A percentile compares a stretch with the other conserved stretches of the same genome.
Evolutionary conservation across 2,797 vertebrate genomes (phyloP).

Genomic region (Heliangelus exortis): DNA sequence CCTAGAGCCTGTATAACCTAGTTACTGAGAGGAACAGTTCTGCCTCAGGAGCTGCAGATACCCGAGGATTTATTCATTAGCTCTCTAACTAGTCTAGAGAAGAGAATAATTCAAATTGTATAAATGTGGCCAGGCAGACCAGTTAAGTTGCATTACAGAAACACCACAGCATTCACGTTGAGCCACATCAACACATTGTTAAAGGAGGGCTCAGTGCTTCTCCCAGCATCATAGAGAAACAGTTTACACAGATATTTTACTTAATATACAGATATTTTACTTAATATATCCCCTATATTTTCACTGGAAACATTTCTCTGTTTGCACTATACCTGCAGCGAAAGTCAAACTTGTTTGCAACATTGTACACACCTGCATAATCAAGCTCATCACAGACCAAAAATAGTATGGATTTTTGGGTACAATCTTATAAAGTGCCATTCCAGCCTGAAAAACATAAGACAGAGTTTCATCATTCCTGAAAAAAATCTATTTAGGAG

Average conservation of each 20-base stretch:
- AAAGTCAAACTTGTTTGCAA: not conserved
- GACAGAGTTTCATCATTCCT: not conserved
- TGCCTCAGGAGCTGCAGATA: not conserved
- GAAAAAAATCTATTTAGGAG: not conserved
- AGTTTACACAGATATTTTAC: not conserved
- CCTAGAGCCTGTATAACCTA: not conserved
- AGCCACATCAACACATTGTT: not conserved
- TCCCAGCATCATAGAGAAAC: not conserved
- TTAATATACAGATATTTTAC: not conserved
- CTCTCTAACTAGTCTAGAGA: not conserved
- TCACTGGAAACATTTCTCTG: not conserved
- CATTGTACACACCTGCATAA: conserved; percentile 91
- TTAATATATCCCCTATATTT: not conserved
- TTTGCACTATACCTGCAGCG: not conserved
- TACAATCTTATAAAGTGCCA: conserved; percentile 98
- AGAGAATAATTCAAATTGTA: not conserved
- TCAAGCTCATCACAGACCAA: conserved; percentile 99
- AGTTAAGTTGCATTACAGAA: not conserved
- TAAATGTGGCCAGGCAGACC: not conserved
- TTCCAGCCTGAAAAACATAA: conserved; percentile 89
- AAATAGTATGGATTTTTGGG: conserved; percentile 99
- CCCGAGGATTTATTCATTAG: not conserved
- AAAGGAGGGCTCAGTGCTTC: not conserved
- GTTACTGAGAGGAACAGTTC: not conserved
- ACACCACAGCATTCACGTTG: not conserved